Evolutionary conservation across 2,113 vertebrate genomes (phyloP).

Genomic region (Sardina pilchardus): DNA sequence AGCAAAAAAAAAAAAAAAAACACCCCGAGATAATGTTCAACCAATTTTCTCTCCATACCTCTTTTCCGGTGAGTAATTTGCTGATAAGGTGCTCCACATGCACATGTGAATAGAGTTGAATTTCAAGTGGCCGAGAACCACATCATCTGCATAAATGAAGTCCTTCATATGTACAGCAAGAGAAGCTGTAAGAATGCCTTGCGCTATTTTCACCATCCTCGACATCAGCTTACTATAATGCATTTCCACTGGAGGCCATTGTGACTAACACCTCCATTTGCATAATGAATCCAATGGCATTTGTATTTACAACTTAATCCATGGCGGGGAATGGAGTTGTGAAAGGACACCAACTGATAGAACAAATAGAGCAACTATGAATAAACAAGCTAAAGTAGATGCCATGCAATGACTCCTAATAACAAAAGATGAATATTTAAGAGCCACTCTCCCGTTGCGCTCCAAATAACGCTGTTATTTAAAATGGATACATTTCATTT

Average conservation of each 20-base stretch:
- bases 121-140: background rate
- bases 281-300: constrained; percentile 31
- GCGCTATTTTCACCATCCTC: constrained; percentile 36
- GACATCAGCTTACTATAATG: constrained; percentile 47
- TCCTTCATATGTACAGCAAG: background rate
- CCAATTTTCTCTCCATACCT: background rate
- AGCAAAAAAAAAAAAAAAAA: no score
- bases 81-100: background rate
- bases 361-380: constrained; percentile 19
- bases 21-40: background rate
- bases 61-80: background rate
- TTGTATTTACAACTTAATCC: constrained; percentile 32
- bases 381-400: constrained; percentile 20
- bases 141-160: background rate
- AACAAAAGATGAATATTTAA: constrained; percentile 5
- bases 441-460: background rate
- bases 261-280: constrained; percentile 46
- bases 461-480: background rate
- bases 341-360: constrained; percentile 32
- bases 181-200: constrained; percentile 21
- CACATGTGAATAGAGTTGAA: background rate
- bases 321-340: constrained; percentile 33
- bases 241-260: constrained; percentile 37
- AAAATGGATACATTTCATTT: background rate
- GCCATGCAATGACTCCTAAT: background rate